A percentile compares a stretch with the other conserved stretches of the same genome.
phyloP scores from a whole-genome alignment of 2,888 invertebrate genomes.

The Spodoptera littoralis region DNA sequence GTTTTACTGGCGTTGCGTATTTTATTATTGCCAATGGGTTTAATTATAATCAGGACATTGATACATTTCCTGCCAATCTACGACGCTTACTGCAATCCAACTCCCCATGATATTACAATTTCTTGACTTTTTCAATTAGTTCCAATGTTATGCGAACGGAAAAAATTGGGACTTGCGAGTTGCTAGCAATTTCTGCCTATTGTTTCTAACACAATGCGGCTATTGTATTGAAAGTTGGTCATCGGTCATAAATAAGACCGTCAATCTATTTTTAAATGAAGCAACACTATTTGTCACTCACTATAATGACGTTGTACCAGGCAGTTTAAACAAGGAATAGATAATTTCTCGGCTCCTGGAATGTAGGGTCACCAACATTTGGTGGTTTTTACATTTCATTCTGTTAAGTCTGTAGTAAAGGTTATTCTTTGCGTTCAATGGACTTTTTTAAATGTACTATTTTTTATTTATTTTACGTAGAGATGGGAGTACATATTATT shows the following conservation, averaged over 20 bases:
- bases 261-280: conserved; percentile 50
- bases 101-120: neutral
- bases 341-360: conserved; percentile 50
- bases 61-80: too few species aligned
- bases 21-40: too few species aligned
- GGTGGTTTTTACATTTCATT: neutral
- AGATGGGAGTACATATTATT: too few species aligned
- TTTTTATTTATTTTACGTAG: too few species aligned
- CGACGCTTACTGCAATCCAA: too few species aligned
- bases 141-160: conserved; percentile 15
- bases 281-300: conserved; percentile 56
- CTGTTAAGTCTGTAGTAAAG: too few species aligned
- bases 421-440: too few species aligned
- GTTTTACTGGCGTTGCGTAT: too few species aligned
- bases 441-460: too few species aligned
- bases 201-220: conserved; percentile 49
- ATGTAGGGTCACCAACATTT: conserved; percentile 38
- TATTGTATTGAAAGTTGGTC: conserved; percentile 42
- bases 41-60: too few species aligned
- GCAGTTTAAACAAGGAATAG: conserved; percentile 40
- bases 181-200: conserved; percentile 27
- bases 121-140: conserved; percentile 10
- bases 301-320: conserved; percentile 44
- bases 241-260: conserved; percentile 44
- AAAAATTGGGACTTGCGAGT: conserved; percentile 21